Evolutionary conservation across 2,113 vertebrate species (phyloP), one percentile per base, ranked within the genome.

Genomic region (Acrocephalus arundinaceus): DNA sequence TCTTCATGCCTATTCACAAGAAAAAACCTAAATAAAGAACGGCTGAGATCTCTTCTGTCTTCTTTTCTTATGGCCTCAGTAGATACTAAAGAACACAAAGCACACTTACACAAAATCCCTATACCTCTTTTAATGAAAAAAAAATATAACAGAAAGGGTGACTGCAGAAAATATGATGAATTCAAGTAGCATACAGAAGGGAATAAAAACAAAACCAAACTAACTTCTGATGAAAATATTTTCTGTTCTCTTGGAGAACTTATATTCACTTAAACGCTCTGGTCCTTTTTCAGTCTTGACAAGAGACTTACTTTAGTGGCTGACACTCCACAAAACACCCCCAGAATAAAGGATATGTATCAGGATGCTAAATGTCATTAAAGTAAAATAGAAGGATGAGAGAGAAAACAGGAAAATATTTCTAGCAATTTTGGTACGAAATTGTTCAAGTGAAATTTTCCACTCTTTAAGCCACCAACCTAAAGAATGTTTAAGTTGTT

Each of bases 191-290:
- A 77, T 13, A 58, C 11, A 21, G 31, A 33, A 93, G 2, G 9
- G 3, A n/a, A 57, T 27, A 52, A 59, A 61, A 63, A 61, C 6
- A 62, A 70, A 66, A 83, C 1, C 16, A 46, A 61, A 45, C 21
- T 57, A 78, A 63, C 18, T 72, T 85, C 13, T 30, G 45, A 76
- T 19, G 4, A 21, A 77, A 51, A 7, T 28, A 80, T 49, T 30
- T 91, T 65, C 70, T 91, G 35, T 54, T 94, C 77, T 82, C 37
- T 15, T 75, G 28, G 19, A 79, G 41, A 15, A 65, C 31, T 85
- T 52, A 16, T 0, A 62, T 35, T 25, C 11, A 1, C 37, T 74
- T 51, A 11, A 84, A 67, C 0, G 0, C 13, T 55, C n/a, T 39
- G 43, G 30, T 74, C n/a, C 21, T 39, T 86, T 57, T 86, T 37